Conservation (phyloP, 2,797 vertebrate species). For the Sciurus carolinensis region DNA sequence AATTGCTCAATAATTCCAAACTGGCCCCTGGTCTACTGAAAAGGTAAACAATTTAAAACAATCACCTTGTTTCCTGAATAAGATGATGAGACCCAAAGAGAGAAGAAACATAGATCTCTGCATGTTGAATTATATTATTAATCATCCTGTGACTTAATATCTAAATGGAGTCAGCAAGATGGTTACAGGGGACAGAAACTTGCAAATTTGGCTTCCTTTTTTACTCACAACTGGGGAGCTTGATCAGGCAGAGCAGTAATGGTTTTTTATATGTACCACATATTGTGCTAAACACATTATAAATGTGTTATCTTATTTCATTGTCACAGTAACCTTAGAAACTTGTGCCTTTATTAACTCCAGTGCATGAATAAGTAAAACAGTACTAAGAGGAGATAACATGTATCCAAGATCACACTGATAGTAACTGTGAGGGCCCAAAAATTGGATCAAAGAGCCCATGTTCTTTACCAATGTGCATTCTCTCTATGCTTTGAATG, state of each 20-base stretch:
- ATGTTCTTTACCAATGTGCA: background rate
- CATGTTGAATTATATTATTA: background rate
- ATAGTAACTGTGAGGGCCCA: background rate
- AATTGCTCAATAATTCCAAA: background rate
- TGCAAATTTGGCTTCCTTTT: background rate
- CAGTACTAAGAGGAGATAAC: background rate
- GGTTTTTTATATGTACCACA: background rate
- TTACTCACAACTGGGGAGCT: background rate
- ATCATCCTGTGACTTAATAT: background rate
- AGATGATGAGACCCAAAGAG: background rate
- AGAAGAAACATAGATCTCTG: slow-evolving; percentile 20
- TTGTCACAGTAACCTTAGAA: slow-evolving; percentile 39
- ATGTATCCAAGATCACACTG: slow-evolving; percentile 1
- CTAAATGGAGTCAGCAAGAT: background rate
- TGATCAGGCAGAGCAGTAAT: background rate
- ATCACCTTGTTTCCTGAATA: background rate
- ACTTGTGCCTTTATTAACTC: slow-evolving; percentile 16
- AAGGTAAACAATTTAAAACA: background rate
- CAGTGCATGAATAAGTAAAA: slow-evolving; percentile 47
- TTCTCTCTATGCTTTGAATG: background rate
- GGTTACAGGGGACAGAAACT: background rate
- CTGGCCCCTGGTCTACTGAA: background rate
- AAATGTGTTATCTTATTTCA: background rate
- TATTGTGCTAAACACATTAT: background rate
- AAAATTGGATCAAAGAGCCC: background rate